Conservation (phyloP, 2,113 vertebrate genomes). For the Falco punctatus region DNA sequence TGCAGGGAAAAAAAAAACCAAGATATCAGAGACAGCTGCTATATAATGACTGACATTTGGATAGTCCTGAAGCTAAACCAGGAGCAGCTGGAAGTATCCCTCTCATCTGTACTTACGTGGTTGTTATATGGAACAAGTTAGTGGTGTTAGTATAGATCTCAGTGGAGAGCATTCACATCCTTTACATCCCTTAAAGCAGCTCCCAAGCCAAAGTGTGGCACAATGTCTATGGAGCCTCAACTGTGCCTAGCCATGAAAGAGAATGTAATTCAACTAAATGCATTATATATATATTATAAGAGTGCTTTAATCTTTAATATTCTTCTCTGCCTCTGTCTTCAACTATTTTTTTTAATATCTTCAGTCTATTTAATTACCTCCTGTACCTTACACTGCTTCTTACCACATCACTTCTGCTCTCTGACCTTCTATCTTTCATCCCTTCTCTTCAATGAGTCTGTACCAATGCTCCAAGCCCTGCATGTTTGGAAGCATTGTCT, state of each 20-base stretch:
- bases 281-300: not conserved
- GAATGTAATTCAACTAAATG: not conserved
- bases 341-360: not conserved
- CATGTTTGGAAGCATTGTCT: not conserved
- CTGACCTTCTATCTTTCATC: not conserved
- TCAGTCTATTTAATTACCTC: not conserved
- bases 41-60: fast-evolving
- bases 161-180: not conserved
- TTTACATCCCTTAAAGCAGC: not conserved
- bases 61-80: not conserved
- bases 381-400: not conserved
- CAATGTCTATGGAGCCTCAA: not conserved
- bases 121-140: not conserved
- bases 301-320: not conserved
- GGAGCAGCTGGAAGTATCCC: not conserved
- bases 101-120: not conserved
- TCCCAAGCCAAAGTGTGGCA: not conserved
- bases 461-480: not conserved
- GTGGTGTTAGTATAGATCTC: not conserved
- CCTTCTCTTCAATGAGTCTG: not conserved
- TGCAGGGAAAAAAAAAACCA: not conserved
- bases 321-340: not conserved
- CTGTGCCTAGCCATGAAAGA: not conserved
- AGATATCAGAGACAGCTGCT: not conserved
- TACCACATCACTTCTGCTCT: not conserved